Base-by-base conservation (phyloP, 2,888 invertebrate genomes). In the Hybos culiciformis region DNA sequence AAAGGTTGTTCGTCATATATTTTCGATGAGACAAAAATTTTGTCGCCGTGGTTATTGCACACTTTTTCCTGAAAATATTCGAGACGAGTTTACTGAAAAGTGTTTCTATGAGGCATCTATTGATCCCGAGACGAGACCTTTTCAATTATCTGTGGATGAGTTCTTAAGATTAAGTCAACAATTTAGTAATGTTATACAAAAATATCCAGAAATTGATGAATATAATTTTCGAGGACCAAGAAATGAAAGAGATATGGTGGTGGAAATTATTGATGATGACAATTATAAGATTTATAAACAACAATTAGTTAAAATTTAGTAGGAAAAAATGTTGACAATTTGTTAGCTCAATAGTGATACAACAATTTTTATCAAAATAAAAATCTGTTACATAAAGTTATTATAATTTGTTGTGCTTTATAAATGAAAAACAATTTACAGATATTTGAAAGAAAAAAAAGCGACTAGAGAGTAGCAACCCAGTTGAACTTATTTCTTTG, bases 11-110 rank as follows among this genome's bases (percentile, higher is more conserved):
- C 71, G 92, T 1, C 82, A 83, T 54, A 72, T 92, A 49, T 98
- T 97, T 63, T 79, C 79, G 53, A 85, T 83, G 75, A 74, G 93
- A 21, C 86, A 88, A 59, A 96, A 96, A 61, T 81, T 78, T 67
- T 78, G 78, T 23, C 70, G 77, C 5, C 72, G 77, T 53, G 80
- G 83, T 5, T 74, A 75, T 31, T 69, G 73, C 51, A 83, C 78
- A 1, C 66, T 93, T 29, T 87, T 92, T 62, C 93, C 93, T 0
- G 69, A 73, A 43, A 72, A 80, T 5, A 60, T 70, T 2, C 66
- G 82, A 41, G 70, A 75, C 4, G 76, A 82, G 51, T 71, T 85
- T 50, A 74, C 77, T 5, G 55, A 68, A 2, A 72, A 75, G 58
- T 72, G 92, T 67, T 80, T 82, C 53, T 67, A 74, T 47, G 61